Evolutionary conservation across 2,888 invertebrate species (phyloP).

Genomic region (Cancer borealis): DNA sequence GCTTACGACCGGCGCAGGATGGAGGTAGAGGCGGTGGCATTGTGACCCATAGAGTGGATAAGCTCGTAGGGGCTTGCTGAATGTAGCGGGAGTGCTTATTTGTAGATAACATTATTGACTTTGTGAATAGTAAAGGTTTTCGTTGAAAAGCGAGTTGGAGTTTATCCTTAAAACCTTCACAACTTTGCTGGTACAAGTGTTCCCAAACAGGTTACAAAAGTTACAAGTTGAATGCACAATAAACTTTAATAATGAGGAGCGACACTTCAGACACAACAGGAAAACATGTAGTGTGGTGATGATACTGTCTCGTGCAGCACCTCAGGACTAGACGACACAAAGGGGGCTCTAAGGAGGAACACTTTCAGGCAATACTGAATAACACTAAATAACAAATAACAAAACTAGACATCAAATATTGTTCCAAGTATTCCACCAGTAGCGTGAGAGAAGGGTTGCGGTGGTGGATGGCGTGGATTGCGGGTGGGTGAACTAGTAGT

Average conservation of each 20-base stretch:
- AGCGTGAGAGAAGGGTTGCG: not conserved
- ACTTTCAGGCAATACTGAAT: not conserved
- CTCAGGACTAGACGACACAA: not conserved
- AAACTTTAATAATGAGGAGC: not conserved
- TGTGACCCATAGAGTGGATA: not conserved
- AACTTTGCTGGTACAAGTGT: not conserved
- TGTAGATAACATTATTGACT: not conserved
- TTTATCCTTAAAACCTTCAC: not conserved
- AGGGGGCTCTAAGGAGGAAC: too few relatives aligned
- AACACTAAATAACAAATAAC: not conserved
- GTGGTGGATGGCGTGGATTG: not conserved
- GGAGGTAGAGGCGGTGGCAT: not conserved
- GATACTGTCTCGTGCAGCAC: not conserved
- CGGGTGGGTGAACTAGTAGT: not conserved
- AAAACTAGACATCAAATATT: not conserved
- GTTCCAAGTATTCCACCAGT: not conserved
- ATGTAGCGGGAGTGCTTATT: not conserved
- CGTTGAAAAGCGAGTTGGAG: not conserved
- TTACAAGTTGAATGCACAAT: not conserved
- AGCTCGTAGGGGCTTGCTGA: not conserved
- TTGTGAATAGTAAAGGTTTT: not conserved
- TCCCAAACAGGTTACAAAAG: not conserved
- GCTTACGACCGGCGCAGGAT: constrained; percentile 48
- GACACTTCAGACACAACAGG: not conserved
- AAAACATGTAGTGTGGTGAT: not conserved